Base-by-base conservation (phyloP, 2,113 vertebrate species). In the Lepus timidus region DNA sequence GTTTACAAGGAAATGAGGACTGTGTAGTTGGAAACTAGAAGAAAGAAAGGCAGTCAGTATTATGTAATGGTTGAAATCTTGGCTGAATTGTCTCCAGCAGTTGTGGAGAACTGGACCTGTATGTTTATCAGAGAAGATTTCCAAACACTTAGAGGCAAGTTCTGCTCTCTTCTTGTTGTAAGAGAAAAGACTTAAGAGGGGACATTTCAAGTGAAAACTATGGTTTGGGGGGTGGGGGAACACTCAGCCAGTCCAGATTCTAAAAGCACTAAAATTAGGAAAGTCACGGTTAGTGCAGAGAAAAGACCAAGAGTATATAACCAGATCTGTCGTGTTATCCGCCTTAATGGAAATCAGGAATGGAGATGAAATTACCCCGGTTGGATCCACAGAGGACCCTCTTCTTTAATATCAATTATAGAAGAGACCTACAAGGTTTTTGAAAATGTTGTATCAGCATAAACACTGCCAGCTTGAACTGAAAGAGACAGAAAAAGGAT, bases 61-160 rank as follows among this genome's bases (percentile, higher is more conserved):
- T 76, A 65, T 44, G 4, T 52, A 91, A 33, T 68, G 9, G 10
- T 49, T 55, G 65, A 67, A 75, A 80, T 76, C n/a, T 74, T 74
- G 44, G 44, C 36, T 25, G 9, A 71, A 33, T 44, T 65, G 16
- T 74, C 62, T 94, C 84, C 31, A 16, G 70, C 17, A 10, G 2
- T 81, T 85, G 17, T 90, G 2, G 33, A 44, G 75, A 86, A 22
- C 25, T 81, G 1, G 68, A 52, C 13, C 73, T 88, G 61, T 9
- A 14, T 91, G 31, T 58, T 84, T 87, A 65, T 17, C 71, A 71
- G 23, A 88, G 52, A 19, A 80, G 27, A 89, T 68, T 95, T 93
- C 33, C 52, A 85, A 33, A 19, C 58, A 52, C 39, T 62, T 61
- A 3, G 67, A 71, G 55, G 22, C 76, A 9, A 31, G 12, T 31